These are phyloP conservation scores for Meteorus colon DNA, from an alignment of 2,888 invertebrate genomes.

Conservation along the genomic window DNA sequence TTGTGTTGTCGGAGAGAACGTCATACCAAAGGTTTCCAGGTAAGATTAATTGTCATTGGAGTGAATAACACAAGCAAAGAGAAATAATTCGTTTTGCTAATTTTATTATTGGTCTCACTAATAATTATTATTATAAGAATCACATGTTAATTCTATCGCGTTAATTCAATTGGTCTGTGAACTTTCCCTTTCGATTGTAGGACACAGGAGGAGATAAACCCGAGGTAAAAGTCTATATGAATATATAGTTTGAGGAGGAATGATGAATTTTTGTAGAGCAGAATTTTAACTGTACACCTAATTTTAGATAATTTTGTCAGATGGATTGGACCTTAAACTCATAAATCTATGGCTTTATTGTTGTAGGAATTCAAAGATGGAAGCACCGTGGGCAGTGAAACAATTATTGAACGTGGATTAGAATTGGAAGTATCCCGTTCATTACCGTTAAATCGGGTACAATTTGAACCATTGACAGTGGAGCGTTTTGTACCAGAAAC, in stretches of 20 bases:
- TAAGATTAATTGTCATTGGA: conserved; percentile 48
- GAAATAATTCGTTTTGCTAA: not conserved
- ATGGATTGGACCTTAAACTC: conserved; percentile 17
- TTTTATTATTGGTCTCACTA: not conserved
- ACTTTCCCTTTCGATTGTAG: conserved; percentile 64
- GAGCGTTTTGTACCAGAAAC: conserved; percentile 62
- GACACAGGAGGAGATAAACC: conserved; percentile 63
- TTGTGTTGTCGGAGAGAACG: conserved; percentile 68
- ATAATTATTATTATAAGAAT: not conserved
- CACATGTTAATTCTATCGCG: not conserved
- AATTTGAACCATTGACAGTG: conserved; percentile 66
- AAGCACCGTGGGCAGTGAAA: conserved; percentile 61
- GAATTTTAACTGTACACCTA: not conserved
- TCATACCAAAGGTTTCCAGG: conserved; percentile 70
- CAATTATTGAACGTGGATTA: conserved; percentile 60
- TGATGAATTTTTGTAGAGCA: not conserved
- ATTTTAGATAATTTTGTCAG: not conserved
- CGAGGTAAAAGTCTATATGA: conserved; percentile 60
- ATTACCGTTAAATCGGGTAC: conserved; percentile 61
- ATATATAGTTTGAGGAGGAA: conserved; percentile 30
- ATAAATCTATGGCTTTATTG: conserved; percentile 38
- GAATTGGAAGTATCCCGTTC: conserved; percentile 66
- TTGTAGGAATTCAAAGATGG: conserved; percentile 71
- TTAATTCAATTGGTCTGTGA: conserved; percentile 48
- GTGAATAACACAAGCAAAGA: not conserved